A percentile compares a stretch with the other conserved stretches of the same genome.
phyloP scores from a whole-genome alignment of 2,888 invertebrate genomes.

The Ormyrus labotus region DNA sequence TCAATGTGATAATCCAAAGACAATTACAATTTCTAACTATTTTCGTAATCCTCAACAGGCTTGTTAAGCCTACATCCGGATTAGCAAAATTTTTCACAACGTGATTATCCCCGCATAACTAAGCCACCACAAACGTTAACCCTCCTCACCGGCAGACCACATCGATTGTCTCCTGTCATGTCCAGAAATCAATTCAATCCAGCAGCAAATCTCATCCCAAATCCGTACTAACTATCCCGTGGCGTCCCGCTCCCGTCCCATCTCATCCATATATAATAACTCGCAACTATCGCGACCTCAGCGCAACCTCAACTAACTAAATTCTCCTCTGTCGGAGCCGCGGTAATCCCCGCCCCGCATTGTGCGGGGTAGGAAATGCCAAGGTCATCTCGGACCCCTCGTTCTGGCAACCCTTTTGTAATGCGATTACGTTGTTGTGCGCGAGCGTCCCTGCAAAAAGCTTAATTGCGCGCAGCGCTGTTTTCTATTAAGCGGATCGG shows the following conservation, averaged over 20 bases:
- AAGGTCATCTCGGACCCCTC: conserved; percentile 6
- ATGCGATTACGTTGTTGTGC: conserved; percentile 30
- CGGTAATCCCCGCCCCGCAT: too few relatives aligned
- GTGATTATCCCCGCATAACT: background rate
- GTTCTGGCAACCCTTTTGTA: conserved; percentile 15
- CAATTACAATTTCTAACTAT: too few relatives aligned
- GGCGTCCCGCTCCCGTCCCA: conserved; percentile 1
- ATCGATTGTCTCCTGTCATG: background rate
- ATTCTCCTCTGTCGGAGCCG: too few relatives aligned
- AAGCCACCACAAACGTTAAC: too few relatives aligned
- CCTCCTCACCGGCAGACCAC: background rate
- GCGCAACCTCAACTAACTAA: too few relatives aligned
- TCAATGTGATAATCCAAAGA: too few relatives aligned
- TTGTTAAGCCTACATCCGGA: background rate
- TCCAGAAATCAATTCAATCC: conserved; percentile 5
- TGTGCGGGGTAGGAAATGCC: too few relatives aligned
- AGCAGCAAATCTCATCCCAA: background rate
- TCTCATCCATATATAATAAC: background rate
- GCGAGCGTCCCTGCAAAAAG: background rate
- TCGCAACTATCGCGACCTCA: too few relatives aligned
- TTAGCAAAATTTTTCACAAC: background rate
- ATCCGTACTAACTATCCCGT: background rate
- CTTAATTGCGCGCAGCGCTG: conserved; percentile 4
- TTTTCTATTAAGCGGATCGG: conserved; percentile 23
- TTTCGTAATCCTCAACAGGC: too few relatives aligned